These are phyloP conservation scores for Coranthus polyacanthus DNA, from an alignment of 2,797 vertebrate species.

Conservation along the genomic window DNA sequence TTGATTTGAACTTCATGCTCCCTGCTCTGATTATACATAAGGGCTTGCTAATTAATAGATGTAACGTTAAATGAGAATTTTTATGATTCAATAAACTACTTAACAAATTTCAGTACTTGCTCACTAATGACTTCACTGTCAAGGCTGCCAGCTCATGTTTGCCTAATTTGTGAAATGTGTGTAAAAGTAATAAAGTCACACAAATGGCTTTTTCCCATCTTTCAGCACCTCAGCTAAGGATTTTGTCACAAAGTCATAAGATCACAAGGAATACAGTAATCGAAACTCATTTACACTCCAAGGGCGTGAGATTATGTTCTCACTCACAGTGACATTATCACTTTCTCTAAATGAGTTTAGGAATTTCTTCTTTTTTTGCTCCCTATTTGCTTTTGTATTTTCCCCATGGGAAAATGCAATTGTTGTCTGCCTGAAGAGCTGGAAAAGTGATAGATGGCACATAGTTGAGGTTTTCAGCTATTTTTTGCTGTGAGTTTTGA, in stretches of 20 bases:
- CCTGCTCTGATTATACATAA: background rate
- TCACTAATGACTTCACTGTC: slow-evolving; percentile 38
- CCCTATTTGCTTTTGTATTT: background rate
- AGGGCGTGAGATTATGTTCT: slow-evolving; percentile 27
- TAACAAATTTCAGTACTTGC: slow-evolving; percentile 25
- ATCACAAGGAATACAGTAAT: slow-evolving; percentile 56
- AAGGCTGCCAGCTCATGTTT: slow-evolving; percentile 31
- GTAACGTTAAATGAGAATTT: slow-evolving; percentile 34
- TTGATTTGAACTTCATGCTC: background rate
- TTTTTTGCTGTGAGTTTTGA: slow-evolving; percentile 34
- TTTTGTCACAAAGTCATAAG: slow-evolving; percentile 46
- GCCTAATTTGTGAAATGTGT: slow-evolving; percentile 47
- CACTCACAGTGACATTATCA: slow-evolving; percentile 36
- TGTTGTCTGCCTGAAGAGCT: slow-evolving; percentile 9
- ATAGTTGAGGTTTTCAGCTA: slow-evolving; percentile 21
- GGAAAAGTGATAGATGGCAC: slow-evolving; percentile 37
- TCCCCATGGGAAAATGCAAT: background rate
- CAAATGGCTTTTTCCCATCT: slow-evolving; percentile 20
- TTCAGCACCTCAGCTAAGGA: slow-evolving; percentile 31
- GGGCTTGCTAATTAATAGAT: background rate
- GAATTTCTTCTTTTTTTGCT: slow-evolving; percentile 12
- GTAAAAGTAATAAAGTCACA: slow-evolving; percentile 45
- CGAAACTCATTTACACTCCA: slow-evolving; percentile 56
- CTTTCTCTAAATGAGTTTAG: slow-evolving; percentile 15
- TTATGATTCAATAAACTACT: slow-evolving; percentile 26